A percentile compares a stretch with the other conserved stretches of the same genome.
Conservation (phyloP, 2,113 vertebrate species). For the Galemys pyrenaicus region DNA sequence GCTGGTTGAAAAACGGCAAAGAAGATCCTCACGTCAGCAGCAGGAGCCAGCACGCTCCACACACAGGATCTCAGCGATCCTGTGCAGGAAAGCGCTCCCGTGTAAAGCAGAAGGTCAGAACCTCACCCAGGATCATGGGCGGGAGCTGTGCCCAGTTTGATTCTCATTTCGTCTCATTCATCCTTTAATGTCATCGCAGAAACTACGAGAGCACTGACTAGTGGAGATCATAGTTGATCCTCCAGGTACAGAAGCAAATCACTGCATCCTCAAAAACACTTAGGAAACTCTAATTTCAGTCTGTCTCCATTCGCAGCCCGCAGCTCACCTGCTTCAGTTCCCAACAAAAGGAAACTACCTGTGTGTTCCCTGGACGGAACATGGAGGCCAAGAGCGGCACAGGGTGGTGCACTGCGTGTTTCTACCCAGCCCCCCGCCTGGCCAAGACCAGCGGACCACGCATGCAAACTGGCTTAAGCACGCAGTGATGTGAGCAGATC, state of each 20-base stretch:
- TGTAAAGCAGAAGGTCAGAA: neutral
- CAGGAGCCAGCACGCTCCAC: neutral
- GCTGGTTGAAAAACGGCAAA: neutral
- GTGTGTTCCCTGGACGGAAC: neutral
- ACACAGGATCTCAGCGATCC: neutral
- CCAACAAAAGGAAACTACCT: neutral
- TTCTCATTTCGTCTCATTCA: neutral
- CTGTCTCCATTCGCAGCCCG: neutral
- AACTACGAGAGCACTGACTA: neutral
- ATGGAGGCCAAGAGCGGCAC: neutral
- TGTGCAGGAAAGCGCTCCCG: neutral
- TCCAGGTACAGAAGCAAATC: neutral
- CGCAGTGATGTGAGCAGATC: neutral
- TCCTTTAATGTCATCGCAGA: neutral
- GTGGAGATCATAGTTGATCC: neutral
- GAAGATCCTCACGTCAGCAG: neutral
- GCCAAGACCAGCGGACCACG: too few species aligned
- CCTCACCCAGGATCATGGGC: neutral
- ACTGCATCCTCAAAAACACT: neutral
- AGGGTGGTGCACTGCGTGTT: neutral
- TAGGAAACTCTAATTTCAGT: neutral
- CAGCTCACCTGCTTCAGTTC: neutral
- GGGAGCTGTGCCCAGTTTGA: neutral
- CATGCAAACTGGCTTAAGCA: neutral
- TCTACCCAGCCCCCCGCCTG: neutral